A percentile compares a stretch with the other conserved stretches of the same genome.
phyloP scores from a whole-genome alignment of 2,888 invertebrate genomes.

The Callyntrura sp. region DNA sequence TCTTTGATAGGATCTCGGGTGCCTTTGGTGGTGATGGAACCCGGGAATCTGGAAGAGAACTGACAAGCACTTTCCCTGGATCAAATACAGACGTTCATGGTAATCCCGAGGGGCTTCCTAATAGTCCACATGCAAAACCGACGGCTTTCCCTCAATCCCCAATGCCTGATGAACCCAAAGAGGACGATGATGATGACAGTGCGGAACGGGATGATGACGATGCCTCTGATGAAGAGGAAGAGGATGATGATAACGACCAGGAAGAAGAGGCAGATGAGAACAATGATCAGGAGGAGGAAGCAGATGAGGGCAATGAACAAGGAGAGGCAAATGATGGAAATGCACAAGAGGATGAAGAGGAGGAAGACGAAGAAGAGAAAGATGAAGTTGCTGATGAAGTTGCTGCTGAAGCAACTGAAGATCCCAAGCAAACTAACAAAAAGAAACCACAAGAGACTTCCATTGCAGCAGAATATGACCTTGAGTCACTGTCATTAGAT shows the following conservation, averaged over 20 bases:
- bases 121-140: conserved; percentile 27
- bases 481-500: background rate
- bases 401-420: too few relatives aligned
- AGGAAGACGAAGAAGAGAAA: conserved; percentile 39
- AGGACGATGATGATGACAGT: conserved; percentile 18
- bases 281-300: conserved; percentile 40
- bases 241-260: conserved; percentile 46
- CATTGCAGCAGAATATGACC: background rate
- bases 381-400: conserved; percentile 43
- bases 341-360: conserved; percentile 38
- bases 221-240: conserved; percentile 42
- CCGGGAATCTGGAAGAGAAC: conserved; percentile 53
- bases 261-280: conserved; percentile 35
- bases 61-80: conserved; percentile 40
- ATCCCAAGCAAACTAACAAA: too few relatives aligned
- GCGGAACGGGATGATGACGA: conserved; percentile 50
- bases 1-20: conserved; percentile 71
- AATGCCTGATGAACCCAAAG: conserved; percentile 33
- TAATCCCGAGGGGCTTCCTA: background rate
- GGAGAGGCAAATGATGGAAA: conserved; percentile 39
- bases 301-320: conserved; percentile 18
- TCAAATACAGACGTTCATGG: conserved; percentile 2
- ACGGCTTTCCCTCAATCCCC: conserved; percentile 62
- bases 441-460: too few relatives aligned
- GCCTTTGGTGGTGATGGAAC: conserved; percentile 66